These are phyloP conservation scores for Ctenopoma multispine DNA, from an alignment of 2,797 vertebrate genomes.

Conservation along the genomic window DNA sequence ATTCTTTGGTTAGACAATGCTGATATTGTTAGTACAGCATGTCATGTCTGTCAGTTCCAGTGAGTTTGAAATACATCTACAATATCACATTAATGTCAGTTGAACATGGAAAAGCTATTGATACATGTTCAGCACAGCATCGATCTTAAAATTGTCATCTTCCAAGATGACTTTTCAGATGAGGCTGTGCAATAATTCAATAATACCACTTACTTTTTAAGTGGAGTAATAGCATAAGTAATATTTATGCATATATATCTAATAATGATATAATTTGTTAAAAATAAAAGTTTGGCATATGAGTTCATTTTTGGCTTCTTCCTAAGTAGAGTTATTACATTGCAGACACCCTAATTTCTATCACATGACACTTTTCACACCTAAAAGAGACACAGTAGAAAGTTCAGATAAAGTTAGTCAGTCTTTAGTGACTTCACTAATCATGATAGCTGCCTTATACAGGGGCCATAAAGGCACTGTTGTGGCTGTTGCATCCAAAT, in stretches of 20 bases:
- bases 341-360: neutral
- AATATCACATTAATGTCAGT: slow-evolving; percentile 21
- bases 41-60: slow-evolving; percentile 29
- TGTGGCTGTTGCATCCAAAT: neutral
- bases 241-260: no score
- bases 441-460: neutral
- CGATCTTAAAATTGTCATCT: slow-evolving; percentile 6
- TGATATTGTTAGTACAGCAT: slow-evolving; percentile 18
- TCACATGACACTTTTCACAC: neutral
- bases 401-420: no score
- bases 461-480: neutral
- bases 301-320: no score
- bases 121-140: slow-evolving; percentile 3
- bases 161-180: neutral
- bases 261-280: no score
- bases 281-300: no score
- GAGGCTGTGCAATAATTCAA: neutral
- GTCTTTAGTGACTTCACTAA: no score
- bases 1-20: neutral
- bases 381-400: no score
- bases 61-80: slow-evolving; percentile 31
- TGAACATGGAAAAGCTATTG: slow-evolving; percentile 17
- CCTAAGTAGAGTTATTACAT: no score
- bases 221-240: neutral
- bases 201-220: neutral